Evolutionary conservation across 1,140 invertebrate genomes (phyloP), one percentile per base, ranked within the genome.

Genomic region (Anoplolepis gracilipes): DNA sequence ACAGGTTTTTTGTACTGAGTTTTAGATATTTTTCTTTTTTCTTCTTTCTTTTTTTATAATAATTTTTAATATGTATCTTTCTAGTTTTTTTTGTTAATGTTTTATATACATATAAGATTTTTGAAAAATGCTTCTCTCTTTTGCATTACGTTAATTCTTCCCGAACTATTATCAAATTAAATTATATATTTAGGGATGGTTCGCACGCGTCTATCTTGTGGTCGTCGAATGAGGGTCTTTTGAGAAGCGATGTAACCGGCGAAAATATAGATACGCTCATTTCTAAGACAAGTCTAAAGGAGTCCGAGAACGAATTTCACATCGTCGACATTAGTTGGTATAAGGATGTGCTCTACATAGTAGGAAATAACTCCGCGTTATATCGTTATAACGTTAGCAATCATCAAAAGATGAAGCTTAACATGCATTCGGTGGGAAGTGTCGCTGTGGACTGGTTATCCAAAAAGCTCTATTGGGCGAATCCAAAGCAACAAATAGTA

Each of bases 401-500:
- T 2, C 95, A 96, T 64, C 93, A 95, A 19, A 96, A 95, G 11
- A 92, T 95, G 22, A 95, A 97, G 87, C 92, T 94, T 10, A 96
- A 97, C 89, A 96, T 97, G 82, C 96, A 97, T 59, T 97, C 97
- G 28, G 97, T 97, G 1, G 96, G 97, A 0, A 97, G 97, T 87
- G 96, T 99, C 25, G 97, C 98, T 0, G 97, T 98, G 2, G 98
- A 99, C 91, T 98, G 98, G 97, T 96, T 99, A 39, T 98, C 97
- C 0, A 97, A 96, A 36, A 97, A 98, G 92, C 92, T 99, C 0
- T 99, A 99, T 92, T 99, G 98, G 98, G 97, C 98, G 0, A 98
- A 97, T 94, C 97, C 97, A 13, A 97, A 97, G 93, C 97, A 97
- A 92, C 97, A 98, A 94, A 95, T 97, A 93, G 97, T 97, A 95